Conservation (phyloP, 35 echinoderm and acorn worm genomes). For the Heliocidaris tuberculata region DNA sequence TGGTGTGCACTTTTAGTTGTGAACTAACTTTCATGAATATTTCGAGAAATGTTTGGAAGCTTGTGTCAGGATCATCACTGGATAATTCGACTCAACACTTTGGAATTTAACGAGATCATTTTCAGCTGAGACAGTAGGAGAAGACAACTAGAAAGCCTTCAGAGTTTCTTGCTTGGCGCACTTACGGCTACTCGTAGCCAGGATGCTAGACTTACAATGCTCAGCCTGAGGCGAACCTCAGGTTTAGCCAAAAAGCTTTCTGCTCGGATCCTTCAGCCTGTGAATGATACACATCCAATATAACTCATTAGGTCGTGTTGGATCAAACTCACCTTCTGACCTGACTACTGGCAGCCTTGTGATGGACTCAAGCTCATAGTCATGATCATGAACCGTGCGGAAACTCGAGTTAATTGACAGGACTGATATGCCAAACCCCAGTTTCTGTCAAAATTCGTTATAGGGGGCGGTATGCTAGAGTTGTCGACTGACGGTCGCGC, state of each 20-base stretch:
- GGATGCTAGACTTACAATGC: not conserved
- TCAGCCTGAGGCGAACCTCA: not conserved
- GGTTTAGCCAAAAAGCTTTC: not conserved
- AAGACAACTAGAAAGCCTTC: not conserved
- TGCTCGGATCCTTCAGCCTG: not conserved
- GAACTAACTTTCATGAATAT: not conserved
- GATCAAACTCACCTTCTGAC: not conserved
- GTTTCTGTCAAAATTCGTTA: not conserved
- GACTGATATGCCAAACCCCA: not conserved
- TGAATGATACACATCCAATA: not conserved
- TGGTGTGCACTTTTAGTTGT: not conserved
- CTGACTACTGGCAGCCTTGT: not conserved
- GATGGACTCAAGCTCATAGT: not conserved
- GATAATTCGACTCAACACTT: not conserved
- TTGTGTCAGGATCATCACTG: not conserved
- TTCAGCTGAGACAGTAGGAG: not conserved
- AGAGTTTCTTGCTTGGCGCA: not conserved
- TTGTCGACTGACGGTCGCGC: not conserved
- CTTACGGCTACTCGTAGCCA: not conserved
- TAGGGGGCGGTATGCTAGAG: not conserved
- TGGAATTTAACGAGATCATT: not conserved
- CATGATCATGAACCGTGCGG: not conserved
- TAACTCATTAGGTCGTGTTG: not conserved
- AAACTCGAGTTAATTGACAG: not conserved
- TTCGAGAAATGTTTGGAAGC: not conserved